Evolutionary conservation across 2,888 invertebrate genomes (phyloP).

Genomic region (Platerodrilus igneus): DNA sequence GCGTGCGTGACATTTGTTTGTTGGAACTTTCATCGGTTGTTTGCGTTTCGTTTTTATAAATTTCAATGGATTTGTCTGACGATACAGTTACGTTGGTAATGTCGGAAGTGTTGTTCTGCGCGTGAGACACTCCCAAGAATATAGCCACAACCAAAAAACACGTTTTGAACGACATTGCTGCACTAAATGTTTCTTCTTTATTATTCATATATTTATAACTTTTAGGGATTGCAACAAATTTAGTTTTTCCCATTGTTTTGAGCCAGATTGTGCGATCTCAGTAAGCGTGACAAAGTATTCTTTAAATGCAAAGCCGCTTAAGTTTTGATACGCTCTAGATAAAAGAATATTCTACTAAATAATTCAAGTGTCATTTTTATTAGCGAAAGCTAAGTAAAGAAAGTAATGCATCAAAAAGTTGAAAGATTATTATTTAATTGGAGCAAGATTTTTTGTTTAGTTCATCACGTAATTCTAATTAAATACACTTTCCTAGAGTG

Average conservation of each 20-base stretch:
- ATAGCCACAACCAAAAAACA: background rate
- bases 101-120: conserved; percentile 3
- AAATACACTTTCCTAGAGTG: too few species aligned
- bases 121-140: background rate
- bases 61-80: background rate
- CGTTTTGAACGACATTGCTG: background rate
- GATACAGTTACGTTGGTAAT: conserved; percentile 1
- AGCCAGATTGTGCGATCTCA: conserved; percentile 16
- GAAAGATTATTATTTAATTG: too few species aligned
- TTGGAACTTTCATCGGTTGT: background rate
- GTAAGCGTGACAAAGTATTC: conserved; percentile 16
- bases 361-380: too few species aligned
- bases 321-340: conserved; percentile 18
- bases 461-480: too few species aligned
- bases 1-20: conserved; percentile 1
- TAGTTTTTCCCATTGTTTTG: conserved; percentile 16
- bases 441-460: too few species aligned
- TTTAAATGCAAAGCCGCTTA: conserved; percentile 8
- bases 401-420: too few species aligned
- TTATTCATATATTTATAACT: conserved; percentile 20
- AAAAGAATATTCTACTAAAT: too few species aligned
- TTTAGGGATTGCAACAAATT: conserved; percentile 11
- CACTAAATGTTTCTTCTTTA: conserved; percentile 3
- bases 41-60: background rate
- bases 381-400: too few species aligned